These are phyloP conservation scores for Pteria penguin DNA, from an alignment of 2,888 invertebrate species.

Conservation along the genomic window DNA sequence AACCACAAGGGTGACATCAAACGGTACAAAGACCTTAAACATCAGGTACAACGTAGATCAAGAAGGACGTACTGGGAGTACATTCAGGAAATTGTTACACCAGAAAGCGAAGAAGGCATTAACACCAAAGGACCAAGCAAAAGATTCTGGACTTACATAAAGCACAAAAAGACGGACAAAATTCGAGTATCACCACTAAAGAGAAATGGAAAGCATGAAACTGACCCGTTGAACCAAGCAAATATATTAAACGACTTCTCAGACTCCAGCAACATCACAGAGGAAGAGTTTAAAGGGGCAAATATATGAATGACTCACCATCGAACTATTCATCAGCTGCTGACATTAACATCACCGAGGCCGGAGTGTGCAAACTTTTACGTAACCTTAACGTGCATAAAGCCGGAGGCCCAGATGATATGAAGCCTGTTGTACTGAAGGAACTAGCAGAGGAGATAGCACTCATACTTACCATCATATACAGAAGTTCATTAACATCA, in stretches of 20 bases:
- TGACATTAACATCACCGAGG: not conserved
- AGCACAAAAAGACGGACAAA: not conserved
- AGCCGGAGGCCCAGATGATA: no score
- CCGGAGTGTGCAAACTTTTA: not conserved
- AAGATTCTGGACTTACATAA: not conserved
- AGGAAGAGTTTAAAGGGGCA: not conserved
- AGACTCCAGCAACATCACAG: not conserved
- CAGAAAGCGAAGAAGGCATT: no score
- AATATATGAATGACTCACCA: conserved; percentile 6
- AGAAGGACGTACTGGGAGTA: not conserved
- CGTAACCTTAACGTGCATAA: no score
- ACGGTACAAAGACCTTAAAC: not conserved
- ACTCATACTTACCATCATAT: no score
- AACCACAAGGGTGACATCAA: not conserved
- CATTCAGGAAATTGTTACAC: not conserved
- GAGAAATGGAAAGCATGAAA: not conserved
- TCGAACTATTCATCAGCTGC: not conserved
- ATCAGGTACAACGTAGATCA: not conserved
- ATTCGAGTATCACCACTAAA: not conserved
- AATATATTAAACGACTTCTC: no score
- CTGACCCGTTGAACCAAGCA: no score
- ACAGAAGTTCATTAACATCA: not conserved
- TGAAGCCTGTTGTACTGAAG: not conserved
- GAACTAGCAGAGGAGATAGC: no score
- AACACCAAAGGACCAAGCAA: not conserved